Conservation (phyloP, 2,888 invertebrate genomes). For the Xestoiulus laeticollis region DNA sequence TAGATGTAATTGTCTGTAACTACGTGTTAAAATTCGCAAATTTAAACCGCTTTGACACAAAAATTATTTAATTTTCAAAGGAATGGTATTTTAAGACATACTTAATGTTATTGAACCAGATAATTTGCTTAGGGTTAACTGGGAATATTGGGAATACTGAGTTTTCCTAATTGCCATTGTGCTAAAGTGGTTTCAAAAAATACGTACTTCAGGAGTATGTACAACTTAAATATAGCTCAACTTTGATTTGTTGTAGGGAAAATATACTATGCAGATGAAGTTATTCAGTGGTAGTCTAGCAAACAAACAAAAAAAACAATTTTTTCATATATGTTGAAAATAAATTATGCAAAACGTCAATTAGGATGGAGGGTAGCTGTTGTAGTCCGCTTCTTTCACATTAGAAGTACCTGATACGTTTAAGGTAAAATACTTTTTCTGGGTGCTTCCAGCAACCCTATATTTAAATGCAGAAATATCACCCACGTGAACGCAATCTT, state of each 20-base stretch:
- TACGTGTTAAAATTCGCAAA: not conserved
- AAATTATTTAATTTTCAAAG: no score
- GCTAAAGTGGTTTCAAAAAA: not conserved
- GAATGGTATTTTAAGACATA: no score
- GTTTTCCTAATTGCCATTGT: not conserved
- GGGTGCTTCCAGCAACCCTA: not conserved
- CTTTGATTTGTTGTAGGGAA: not conserved
- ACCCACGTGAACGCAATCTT: constrained; percentile 5
- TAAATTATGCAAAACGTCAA: not conserved
- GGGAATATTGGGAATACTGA: not conserved
- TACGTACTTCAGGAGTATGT: not conserved
- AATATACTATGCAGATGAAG: not conserved
- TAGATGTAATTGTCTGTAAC: not conserved
- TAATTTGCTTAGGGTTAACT: not conserved
- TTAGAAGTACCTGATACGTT: not conserved
- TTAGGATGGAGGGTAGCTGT: not conserved
- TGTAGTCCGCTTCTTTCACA: not conserved
- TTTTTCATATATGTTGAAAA: not conserved
- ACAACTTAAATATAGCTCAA: not conserved
- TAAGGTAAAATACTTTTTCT: not conserved
- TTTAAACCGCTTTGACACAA: not conserved
- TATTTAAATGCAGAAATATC: constrained; percentile 39
- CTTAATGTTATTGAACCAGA: not conserved
- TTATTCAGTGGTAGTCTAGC: not conserved
- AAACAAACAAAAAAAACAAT: not conserved